Percentiles rank a stretch among this genome's conserved stretches.
Conservation (phyloP, 2,888 invertebrate species). For the Cotesia congregata region DNA sequence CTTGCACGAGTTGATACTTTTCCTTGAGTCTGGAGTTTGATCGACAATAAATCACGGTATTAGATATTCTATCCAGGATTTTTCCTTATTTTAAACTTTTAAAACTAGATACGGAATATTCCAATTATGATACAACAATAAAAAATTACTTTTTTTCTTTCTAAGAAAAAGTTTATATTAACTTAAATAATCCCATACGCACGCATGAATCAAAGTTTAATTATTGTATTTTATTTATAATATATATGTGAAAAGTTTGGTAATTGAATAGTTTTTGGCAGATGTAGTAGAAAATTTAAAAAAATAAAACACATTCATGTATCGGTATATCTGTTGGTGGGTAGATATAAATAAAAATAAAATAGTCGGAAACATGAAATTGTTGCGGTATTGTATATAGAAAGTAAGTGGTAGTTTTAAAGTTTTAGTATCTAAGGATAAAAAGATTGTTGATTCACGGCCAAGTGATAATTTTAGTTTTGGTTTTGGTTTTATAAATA, state of each 20-base stretch:
- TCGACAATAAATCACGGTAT: neutral
- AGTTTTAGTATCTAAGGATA: constrained; percentile 1
- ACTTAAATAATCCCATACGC: neutral
- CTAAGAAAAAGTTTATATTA: neutral
- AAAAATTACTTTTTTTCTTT: neutral
- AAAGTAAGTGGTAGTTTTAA: neutral
- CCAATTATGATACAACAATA: neutral
- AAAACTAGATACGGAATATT: neutral
- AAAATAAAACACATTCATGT: neutral
- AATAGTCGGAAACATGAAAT: too few relatives aligned
- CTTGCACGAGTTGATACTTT: neutral
- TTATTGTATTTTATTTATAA: neutral
- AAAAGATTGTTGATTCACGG: constrained; percentile 44
- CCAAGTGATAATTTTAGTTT: constrained; percentile 45
- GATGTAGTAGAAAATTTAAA: neutral
- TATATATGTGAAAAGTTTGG: neutral
- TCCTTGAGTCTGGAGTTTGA: neutral
- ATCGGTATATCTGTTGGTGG: too few relatives aligned
- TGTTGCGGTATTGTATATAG: neutral
- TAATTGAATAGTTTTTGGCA: neutral
- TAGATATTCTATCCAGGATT: neutral
- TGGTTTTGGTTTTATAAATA: constrained; percentile 23
- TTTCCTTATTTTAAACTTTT: neutral
- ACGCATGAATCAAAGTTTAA: neutral
- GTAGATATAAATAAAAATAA: too few relatives aligned